These are phyloP conservation scores for Melanotaenia pygmaea DNA, from an alignment of 2,797 vertebrate species.

Conservation along the genomic window DNA sequence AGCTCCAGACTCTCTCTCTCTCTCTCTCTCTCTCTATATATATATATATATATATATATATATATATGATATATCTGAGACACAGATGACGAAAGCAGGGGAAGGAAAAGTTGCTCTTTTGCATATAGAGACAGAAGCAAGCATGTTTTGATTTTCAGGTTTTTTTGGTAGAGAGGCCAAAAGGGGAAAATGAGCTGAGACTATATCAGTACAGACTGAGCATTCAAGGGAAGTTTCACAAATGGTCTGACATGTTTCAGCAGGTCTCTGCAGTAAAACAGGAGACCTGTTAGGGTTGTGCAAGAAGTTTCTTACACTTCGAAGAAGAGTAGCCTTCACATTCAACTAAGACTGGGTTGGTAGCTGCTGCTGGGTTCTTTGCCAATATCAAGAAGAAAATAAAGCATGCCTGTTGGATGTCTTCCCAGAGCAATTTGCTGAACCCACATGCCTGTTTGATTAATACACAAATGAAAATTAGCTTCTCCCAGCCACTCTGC, in stretches of 20 bases:
- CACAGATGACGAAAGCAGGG: slow-evolving; percentile 27
- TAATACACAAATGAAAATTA: slow-evolving; percentile 78
- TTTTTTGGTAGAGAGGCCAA: neutral
- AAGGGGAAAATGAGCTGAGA: slow-evolving; percentile 37
- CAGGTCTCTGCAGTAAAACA: slow-evolving; percentile 22
- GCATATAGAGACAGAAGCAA: slow-evolving; percentile 40
- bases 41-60: slow-evolving; percentile 6
- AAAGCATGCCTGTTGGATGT: slow-evolving; percentile 65
- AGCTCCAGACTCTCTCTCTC: slow-evolving; percentile 12
- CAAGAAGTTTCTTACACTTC: slow-evolving; percentile 32
- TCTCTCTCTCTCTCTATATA: no score
- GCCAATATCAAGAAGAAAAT: slow-evolving; percentile 37
- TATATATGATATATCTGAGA: slow-evolving; percentile 20
- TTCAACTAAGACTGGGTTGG: slow-evolving; percentile 40
- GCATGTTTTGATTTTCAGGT: slow-evolving; percentile 18
- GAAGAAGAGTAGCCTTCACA: slow-evolving; percentile 41
- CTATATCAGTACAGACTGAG: slow-evolving; percentile 13
- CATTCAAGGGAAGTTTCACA: slow-evolving; percentile 26
- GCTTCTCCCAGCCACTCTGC: slow-evolving; percentile 54
- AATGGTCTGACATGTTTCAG: slow-evolving; percentile 20
- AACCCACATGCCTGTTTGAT: slow-evolving; percentile 81
- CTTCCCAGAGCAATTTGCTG: slow-evolving; percentile 81
- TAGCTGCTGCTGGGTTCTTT: slow-evolving; percentile 55
- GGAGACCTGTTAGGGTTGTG: slow-evolving; percentile 11
- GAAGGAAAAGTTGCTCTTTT: slow-evolving; percentile 25